Base-by-base conservation (phyloP, 2,888 invertebrate genomes). In the Yponomeuta sedellus region DNA sequence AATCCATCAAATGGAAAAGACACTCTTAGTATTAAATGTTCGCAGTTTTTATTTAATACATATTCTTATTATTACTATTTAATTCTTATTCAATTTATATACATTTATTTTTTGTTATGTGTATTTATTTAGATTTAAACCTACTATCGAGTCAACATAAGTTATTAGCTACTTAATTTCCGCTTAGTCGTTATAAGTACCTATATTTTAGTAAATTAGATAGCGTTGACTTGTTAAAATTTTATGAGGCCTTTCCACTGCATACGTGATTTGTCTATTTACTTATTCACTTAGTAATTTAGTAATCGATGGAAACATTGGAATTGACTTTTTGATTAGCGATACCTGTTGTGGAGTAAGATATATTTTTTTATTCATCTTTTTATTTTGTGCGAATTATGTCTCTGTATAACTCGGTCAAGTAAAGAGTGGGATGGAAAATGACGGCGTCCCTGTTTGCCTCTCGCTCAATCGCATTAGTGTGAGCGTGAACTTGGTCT, bases 121-220 rank as follows among this genome's bases (percentile, higher is more conserved):
- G 81, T 86, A 86, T 86, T 81, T 82, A 79, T 74, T 72, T 70
- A 71, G 66, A 63, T 63, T 63, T 20, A 63, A 63, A 63, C n/a
- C 12, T 59, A 44, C 52, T 61, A 34, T 61, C 44, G 63, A 63
- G 63, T 63, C 63, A 63, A 44, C 28, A 44, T 63, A 63, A 63
- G 63, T 44, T 63, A 63, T 44, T 61, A 40, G 63, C 12, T 63
- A 63, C 63, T 63, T 63, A 63, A 63, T 63, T 63, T 63, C 40
- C 12, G 10, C 63, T 63, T 63, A 44, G 63, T 57, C 19, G 40
- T 56, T n/a, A n/a, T 56, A 57, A 57, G 57, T 56, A 56, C 64
- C 22, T 22, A 19, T 8, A 5, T 16, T 19, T 57, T 16, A 10
- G 22, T 19, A 20, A 22, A 28, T 16, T 64, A 25, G 12, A 20